Percentiles rank a stretch among this genome's conserved stretches.
phyloP scores from a whole-genome alignment of 2,888 invertebrate genomes.

The Meteorus cinctellus region DNA sequence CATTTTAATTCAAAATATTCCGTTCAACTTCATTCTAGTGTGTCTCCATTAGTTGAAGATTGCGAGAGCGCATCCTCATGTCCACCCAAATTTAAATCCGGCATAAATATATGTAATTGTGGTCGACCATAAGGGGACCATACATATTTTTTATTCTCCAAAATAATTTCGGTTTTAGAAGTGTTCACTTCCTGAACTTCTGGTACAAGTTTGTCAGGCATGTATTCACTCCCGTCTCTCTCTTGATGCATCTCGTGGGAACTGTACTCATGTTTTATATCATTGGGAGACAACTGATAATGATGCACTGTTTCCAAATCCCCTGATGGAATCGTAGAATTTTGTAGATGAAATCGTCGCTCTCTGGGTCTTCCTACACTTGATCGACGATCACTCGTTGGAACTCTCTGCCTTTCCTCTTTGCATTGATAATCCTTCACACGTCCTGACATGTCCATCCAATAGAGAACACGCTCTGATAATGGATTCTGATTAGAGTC shows the following conservation, averaged over 20 bases:
- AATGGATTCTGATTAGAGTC: conserved; percentile 69
- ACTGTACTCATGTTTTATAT: not conserved
- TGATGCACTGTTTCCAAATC: conserved; percentile 51
- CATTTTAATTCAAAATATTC: not conserved
- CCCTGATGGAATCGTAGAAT: conserved; percentile 38
- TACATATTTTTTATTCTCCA: conserved; percentile 35
- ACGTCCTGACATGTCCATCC: conserved; percentile 85
- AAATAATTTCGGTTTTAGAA: conserved; percentile 3
- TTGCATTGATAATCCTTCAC: conserved; percentile 59
- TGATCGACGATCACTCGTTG: not conserved
- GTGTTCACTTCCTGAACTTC: conserved; percentile 31
- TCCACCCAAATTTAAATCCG: conserved; percentile 58
- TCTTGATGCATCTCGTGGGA: not conserved
- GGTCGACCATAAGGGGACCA: conserved; percentile 60
- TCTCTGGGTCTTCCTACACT: conserved; percentile 24
- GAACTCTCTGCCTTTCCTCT: conserved; percentile 22
- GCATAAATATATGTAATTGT: conserved; percentile 74
- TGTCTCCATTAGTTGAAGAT: conserved; percentile 53
- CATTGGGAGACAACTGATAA: conserved; percentile 46
- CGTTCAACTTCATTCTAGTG: not conserved
- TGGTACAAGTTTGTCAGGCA: not conserved
- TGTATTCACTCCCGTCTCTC: conserved; percentile 7
- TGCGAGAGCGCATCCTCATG: conserved; percentile 60
- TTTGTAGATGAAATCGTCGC: conserved; percentile 36
- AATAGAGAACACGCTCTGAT: conserved; percentile 85